A percentile compares a stretch with the other conserved stretches of the same genome.
These are phyloP conservation scores for Diogma glabrata DNA, from an alignment of 2,888 invertebrate genomes.

Conservation along the genomic window DNA sequence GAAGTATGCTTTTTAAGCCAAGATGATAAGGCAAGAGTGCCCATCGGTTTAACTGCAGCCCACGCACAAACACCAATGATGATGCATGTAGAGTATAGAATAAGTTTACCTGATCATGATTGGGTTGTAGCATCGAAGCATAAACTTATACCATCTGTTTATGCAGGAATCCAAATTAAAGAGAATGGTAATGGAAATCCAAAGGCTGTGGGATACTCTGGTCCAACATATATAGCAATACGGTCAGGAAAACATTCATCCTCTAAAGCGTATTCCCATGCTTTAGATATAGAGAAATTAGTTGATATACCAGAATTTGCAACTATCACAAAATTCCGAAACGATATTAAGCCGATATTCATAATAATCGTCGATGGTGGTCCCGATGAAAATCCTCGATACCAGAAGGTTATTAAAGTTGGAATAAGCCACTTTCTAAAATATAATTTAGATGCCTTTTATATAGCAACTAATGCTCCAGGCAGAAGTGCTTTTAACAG, in stretches of 20 bases:
- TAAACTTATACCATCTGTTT: slow-evolving; percentile 18
- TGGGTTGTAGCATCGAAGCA: no score
- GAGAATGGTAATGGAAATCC: no score
- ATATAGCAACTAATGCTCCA: slow-evolving; percentile 26
- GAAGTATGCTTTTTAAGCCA: no score
- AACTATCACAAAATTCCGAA: background rate
- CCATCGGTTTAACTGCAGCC: slow-evolving; percentile 29
- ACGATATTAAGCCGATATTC: slow-evolving; percentile 3
- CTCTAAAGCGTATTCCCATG: background rate
- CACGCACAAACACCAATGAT: slow-evolving; percentile 25
- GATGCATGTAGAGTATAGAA: slow-evolving; percentile 20
- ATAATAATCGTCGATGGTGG: background rate
- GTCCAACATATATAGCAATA: slow-evolving; percentile 20
- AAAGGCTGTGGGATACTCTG: no score
- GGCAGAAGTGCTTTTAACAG: slow-evolving; percentile 28
- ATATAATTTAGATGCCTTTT: slow-evolving; percentile 23
- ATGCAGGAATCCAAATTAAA: slow-evolving; percentile 16
- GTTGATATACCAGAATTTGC: slow-evolving; percentile 1
- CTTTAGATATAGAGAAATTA: slow-evolving; percentile 1
- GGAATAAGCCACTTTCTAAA: slow-evolving; percentile 22
- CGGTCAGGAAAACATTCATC: slow-evolving; percentile 19
- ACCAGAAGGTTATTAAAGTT: slow-evolving; percentile 19
- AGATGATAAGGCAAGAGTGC: slow-evolving; percentile 29
- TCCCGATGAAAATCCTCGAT: background rate
- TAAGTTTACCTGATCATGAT: no score